Base-by-base conservation (phyloP, 2,797 vertebrate species). In the Alcedo quadribrachys region DNA sequence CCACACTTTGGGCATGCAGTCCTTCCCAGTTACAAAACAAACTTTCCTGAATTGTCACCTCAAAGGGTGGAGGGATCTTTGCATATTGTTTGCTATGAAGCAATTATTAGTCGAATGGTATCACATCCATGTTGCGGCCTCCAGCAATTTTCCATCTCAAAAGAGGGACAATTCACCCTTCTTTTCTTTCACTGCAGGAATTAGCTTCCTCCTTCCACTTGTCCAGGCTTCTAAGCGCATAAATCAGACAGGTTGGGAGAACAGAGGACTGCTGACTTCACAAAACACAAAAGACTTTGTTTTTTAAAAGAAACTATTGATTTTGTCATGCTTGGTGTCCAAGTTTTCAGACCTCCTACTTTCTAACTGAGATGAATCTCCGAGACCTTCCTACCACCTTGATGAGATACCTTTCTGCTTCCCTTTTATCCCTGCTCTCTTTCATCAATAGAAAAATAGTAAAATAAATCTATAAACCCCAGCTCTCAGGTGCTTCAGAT, bases 21-120 rank as follows among this genome's bases (percentile, higher is more conserved):
- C 60, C 84, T 90, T 79, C 87, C 87, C 18, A 19, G 51, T 91
- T 89, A 70, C 81, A 83, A 82, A 82, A 79, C 63, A 79, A 62
- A 92, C 63, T 88, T 76, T 65, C 87, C 63, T 20, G 63, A 54
- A 10, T 71, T 82, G 77, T 85, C 84, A 90, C 6, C 5, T 28
- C 63, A 50, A 37, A 1, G 63, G 84, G 90, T 62, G 93, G 93
- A 82, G 87, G 63, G 58, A 71, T 71, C 62, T 28, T 43, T 58
- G 50, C 33, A 13, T 13, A 3, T 70, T 62, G 50, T 53, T 85
- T 74, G 57, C 57, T 82, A 22, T 85, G 54, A 25, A 55, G 89
- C 85, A 93, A 89, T 42, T 40, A n/a, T 50, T 12, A 74, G 35
- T 27, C 7, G 43, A n/a, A 15, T 20, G 50, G 33, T 43, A 62